Conservation (phyloP, 64 coral and sea anemone genomes). For the Platygyra sinensis region DNA sequence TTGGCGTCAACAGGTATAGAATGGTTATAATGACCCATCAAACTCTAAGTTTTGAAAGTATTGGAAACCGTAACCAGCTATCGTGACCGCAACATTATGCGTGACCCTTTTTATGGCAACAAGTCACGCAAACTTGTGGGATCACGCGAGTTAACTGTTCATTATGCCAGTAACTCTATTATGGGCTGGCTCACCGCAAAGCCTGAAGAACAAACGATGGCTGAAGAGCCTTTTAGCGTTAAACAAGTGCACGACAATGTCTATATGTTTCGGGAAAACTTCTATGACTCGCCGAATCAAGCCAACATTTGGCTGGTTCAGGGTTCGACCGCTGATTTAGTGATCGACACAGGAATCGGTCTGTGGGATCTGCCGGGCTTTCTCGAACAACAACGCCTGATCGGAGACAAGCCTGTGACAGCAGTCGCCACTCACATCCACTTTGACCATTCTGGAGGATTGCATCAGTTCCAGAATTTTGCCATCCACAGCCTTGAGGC, state of each 20-base stretch:
- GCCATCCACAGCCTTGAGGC: constrained; percentile 71
- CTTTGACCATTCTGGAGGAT: constrained; percentile 82
- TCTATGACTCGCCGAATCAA: constrained; percentile 71
- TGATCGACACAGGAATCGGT: constrained; percentile 79
- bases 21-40: no score
- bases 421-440: constrained; percentile 85
- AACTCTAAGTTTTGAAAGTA: no score
- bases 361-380: constrained; percentile 81
- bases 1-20: no score
- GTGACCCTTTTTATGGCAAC: no score
- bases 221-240: constrained; percentile 41
- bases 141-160: not conserved
- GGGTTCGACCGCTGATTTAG: constrained; percentile 60
- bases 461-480: constrained; percentile 86
- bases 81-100: no score
- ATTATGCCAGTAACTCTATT: not conserved
- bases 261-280: constrained; percentile 66
- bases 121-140: not conserved
- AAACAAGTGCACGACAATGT: constrained; percentile 57
- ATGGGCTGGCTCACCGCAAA: not conserved
- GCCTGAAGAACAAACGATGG: not conserved
- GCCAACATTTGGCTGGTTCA: constrained; percentile 84
- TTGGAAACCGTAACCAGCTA: no score
- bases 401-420: constrained; percentile 71
- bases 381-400: constrained; percentile 53